Evolutionary conservation across 92 coral and sea anemone genomes (phyloP).

Genomic region (Chrysogorgia sp.): DNA sequence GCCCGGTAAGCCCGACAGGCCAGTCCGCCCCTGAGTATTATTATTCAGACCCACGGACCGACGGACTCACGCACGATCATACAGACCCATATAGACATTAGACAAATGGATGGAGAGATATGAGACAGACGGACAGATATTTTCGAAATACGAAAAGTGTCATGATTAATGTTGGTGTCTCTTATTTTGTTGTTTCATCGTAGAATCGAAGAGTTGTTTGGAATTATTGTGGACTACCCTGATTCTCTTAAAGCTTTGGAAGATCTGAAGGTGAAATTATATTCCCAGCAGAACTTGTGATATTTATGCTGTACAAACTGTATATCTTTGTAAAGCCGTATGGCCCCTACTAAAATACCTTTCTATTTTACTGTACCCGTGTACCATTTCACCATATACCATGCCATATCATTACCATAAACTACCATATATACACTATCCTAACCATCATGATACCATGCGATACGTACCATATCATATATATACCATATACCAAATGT

Average conservation of each 20-base stretch:
- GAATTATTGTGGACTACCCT: conserved; percentile 92
- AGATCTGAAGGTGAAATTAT: conserved; percentile 78
- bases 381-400: not conserved
- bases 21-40: too few relatives aligned
- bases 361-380: not conserved
- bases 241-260: conserved; percentile 93
- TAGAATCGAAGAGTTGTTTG: conserved; percentile 90
- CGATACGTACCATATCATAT: not conserved
- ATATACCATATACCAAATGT: too few relatives aligned
- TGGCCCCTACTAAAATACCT: not conserved
- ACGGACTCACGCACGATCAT: too few relatives aligned
- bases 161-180: not conserved
- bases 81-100: too few relatives aligned
- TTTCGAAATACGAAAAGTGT: not conserved
- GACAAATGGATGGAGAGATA: not conserved
- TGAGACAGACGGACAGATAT: not conserved
- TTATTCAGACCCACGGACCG: too few relatives aligned
- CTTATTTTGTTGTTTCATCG: not conserved
- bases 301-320: not conserved
- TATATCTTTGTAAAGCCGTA: not conserved
- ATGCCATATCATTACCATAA: not conserved
- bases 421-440: not conserved
- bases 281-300: not conserved
- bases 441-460: not conserved
- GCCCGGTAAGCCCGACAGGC: too few relatives aligned